Evolutionary conservation across 2,113 vertebrate species (phyloP).

Genomic region (Petroica traversi): DNA sequence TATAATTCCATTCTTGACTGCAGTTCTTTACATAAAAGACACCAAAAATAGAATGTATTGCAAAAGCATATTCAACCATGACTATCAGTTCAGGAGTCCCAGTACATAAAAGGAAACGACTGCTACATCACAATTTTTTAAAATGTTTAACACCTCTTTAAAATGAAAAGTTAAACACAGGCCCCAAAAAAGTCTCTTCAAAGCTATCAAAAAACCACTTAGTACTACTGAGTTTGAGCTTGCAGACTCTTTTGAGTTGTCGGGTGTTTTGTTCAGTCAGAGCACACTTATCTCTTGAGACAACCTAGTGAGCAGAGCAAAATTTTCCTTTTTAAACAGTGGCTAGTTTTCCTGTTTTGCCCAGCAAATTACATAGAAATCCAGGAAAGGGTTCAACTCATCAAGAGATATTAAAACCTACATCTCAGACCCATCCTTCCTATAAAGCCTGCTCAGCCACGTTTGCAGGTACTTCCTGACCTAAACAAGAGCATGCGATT

Average conservation of each 20-base stretch:
- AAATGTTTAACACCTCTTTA: not conserved
- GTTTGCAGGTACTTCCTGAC: not conserved
- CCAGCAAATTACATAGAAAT: not conserved
- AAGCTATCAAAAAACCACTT: not conserved
- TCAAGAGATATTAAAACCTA: not conserved
- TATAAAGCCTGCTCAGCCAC: not conserved
- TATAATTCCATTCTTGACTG: not conserved
- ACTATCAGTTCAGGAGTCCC: not conserved
- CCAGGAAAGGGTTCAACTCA: not conserved
- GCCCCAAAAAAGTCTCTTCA: not conserved
- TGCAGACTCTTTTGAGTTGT: not conserved
- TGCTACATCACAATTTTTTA: not conserved
- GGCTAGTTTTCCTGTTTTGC: not conserved
- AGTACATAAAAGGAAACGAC: not conserved
- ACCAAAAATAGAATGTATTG: not conserved
- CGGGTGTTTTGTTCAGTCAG: not conserved
- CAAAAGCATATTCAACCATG: not conserved
- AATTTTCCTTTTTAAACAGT: not conserved
- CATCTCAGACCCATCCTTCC: not conserved
- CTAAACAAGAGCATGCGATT: not conserved
- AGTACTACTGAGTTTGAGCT: not conserved
- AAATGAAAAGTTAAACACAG: not conserved
- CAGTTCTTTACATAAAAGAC: slow-evolving; percentile 21
- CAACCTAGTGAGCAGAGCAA: not conserved
- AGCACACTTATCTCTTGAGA: not conserved